Evolutionary conservation across 2,888 invertebrate species (phyloP).

Genomic region (Hydroisotoma schaefferi): DNA sequence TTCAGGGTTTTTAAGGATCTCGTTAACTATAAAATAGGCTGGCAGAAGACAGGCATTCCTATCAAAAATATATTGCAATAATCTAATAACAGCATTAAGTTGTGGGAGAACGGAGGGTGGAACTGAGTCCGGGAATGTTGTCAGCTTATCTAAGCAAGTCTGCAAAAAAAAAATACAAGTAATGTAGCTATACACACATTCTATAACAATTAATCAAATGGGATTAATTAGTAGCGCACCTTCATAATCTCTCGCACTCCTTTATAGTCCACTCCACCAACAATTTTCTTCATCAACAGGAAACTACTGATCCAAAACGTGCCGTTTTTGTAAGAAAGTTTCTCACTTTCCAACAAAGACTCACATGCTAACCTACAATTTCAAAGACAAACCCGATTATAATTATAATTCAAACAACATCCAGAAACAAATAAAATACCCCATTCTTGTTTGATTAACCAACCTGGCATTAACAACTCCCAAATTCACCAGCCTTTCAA

Average conservation of each 20-base stretch:
- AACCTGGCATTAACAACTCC: constrained; percentile 73
- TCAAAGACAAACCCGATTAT: background rate
- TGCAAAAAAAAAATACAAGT: constrained; percentile 54
- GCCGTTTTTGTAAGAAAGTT: constrained; percentile 72
- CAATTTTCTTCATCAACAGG: constrained; percentile 73
- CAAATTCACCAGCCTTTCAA: constrained; percentile 70
- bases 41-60: constrained; percentile 86
- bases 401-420: too few relatives aligned
- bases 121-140: constrained; percentile 71
- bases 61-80: constrained; percentile 86
- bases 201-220: constrained; percentile 6
- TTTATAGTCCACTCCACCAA: constrained; percentile 91
- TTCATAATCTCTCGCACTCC: constrained; percentile 91
- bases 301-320: constrained; percentile 90
- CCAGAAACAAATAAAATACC: background rate
- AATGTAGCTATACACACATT: too few relatives aligned
- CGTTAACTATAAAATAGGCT: constrained; percentile 91
- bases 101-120: constrained; percentile 78
- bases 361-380: constrained; percentile 68
- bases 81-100: constrained; percentile 72
- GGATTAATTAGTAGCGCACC: constrained; percentile 53
- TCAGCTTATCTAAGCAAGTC: constrained; percentile 84
- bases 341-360: constrained; percentile 75
- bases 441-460: constrained; percentile 22
- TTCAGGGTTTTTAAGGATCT: constrained; percentile 83